Conservation (phyloP, 2,113 vertebrate species). For the Microtus oregoni region DNA sequence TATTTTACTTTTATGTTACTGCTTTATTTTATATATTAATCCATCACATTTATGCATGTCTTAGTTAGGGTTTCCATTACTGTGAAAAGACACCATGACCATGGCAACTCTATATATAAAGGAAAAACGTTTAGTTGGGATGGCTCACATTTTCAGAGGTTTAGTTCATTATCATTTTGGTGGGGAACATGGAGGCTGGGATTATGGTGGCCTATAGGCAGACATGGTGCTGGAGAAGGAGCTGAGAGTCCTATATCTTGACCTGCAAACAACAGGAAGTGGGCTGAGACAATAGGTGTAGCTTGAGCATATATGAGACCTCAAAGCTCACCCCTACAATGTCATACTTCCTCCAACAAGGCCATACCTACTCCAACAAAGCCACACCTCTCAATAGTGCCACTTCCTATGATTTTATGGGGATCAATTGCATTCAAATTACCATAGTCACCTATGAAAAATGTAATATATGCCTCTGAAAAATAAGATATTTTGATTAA, state of each 20-base stretch:
- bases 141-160: background rate
- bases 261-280: background rate
- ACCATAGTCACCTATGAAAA: background rate
- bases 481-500: conserved; percentile 2
- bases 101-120: background rate
- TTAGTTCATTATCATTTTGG: background rate
- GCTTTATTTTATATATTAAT: background rate
- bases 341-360: background rate
- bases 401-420: background rate
- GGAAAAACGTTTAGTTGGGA: background rate
- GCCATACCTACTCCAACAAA: background rate
- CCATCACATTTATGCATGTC: background rate
- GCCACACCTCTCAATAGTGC: background rate
- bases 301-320: background rate
- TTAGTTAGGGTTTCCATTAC: background rate
- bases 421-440: background rate
- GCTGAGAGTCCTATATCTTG: background rate
- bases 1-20: background rate
- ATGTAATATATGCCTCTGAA: background rate
- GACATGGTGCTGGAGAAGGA: background rate
- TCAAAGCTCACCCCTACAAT: background rate
- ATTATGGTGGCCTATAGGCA: background rate
- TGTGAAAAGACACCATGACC: background rate
- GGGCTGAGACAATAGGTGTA: background rate
- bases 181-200: background rate